Evolutionary conservation across 92 coral and sea anemone genomes (phyloP).

Genomic region (Galaxea fascicularis): DNA sequence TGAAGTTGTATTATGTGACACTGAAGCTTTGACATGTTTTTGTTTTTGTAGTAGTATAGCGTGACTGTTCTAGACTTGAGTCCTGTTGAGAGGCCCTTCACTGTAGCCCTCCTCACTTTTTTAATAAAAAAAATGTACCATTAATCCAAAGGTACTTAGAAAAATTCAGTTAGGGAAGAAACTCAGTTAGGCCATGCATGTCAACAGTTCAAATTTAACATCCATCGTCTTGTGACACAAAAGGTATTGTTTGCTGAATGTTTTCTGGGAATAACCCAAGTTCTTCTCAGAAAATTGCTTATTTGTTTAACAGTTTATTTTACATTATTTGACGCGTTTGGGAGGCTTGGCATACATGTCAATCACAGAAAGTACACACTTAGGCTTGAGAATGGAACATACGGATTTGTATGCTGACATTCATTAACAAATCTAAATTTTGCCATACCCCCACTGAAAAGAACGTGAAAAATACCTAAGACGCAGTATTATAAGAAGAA

Average conservation of each 20-base stretch:
- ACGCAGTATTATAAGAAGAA: neutral
- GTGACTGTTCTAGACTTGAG: too few species aligned
- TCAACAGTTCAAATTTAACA: neutral
- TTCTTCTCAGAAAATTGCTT: constrained; percentile 11
- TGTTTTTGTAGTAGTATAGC: too few species aligned
- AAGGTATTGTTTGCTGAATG: neutral
- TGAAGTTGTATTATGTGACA: too few species aligned
- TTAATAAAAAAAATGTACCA: too few species aligned
- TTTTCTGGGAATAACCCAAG: constrained; percentile 12
- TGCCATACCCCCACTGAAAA: too few species aligned
- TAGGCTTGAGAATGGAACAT: neutral
- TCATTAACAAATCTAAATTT: neutral
- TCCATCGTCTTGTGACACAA: neutral
- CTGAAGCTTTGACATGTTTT: too few species aligned
- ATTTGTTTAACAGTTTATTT: neutral
- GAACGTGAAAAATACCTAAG: neutral
- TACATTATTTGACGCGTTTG: neutral
- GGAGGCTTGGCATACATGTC: neutral
- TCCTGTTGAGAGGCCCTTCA: neutral
- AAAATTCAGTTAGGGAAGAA: neutral
- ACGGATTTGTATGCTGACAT: neutral
- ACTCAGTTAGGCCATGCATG: neutral
- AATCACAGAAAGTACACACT: too few species aligned
- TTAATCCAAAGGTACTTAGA: neutral
- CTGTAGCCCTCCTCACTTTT: too few species aligned